Percentiles rank a stretch among this genome's conserved stretches.
These are phyloP conservation scores for Epizoanthus rinbou DNA, from an alignment of 92 coral and sea anemone species.

Conservation along the genomic window DNA sequence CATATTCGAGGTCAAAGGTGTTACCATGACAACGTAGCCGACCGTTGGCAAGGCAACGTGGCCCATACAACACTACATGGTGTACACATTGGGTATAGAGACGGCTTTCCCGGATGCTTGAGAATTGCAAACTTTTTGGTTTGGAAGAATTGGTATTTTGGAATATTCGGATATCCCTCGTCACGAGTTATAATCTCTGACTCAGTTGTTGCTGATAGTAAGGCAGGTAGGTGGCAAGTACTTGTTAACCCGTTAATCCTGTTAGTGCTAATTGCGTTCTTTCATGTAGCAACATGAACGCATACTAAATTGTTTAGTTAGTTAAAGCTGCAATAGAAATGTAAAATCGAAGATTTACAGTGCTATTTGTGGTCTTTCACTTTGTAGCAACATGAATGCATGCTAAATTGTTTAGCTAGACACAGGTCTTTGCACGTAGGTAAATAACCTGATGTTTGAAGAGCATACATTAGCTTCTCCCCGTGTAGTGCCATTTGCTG, in stretches of 20 bases:
- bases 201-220: constrained; percentile 71
- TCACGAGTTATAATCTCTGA: constrained; percentile 71
- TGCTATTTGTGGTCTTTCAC: no score
- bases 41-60: constrained; percentile 73
- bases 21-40: constrained; percentile 42
- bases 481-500: no score
- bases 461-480: no score
- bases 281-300: no score
- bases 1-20: constrained; percentile 82
- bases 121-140: constrained; percentile 63
- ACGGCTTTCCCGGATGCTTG: constrained; percentile 72
- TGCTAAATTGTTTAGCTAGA: no score
- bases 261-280: no score
- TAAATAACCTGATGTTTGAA: no score
- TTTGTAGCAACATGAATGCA: no score
- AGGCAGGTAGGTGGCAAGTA: constrained; percentile 45
- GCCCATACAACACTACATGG: constrained; percentile 90
- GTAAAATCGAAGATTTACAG: no score
- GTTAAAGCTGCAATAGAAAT: no score
- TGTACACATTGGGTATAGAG: constrained; percentile 75
- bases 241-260: not conserved
- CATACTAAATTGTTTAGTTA: no score
- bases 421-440: no score
- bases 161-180: constrained; percentile 69
- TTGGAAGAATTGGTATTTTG: constrained; percentile 91